Percentiles rank a stretch among this genome's conserved stretches.
Evolutionary conservation across 2,113 vertebrate genomes (phyloP).

Genomic region (Camelus bactrianus): DNA sequence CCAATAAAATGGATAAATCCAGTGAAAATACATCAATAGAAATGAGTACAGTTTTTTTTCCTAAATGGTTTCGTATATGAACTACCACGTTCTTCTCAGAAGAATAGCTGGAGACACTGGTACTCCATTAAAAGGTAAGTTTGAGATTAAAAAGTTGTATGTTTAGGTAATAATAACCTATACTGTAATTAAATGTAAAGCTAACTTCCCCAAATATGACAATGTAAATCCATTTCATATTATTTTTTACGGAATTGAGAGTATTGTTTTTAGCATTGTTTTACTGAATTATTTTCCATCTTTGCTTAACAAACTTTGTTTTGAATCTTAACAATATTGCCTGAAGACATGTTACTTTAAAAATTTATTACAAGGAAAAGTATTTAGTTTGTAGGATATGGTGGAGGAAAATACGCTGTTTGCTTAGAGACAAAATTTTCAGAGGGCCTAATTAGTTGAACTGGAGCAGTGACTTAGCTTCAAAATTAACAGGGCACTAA

Average conservation of each 20-base stretch:
- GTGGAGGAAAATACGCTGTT: slow-evolving; percentile 63
- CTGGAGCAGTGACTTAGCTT: neutral
- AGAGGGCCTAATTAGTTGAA: slow-evolving; percentile 65
- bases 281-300: slow-evolving; percentile 9
- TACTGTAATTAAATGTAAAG: neutral
- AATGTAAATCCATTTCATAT: neutral
- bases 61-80: neutral
- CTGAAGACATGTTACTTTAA: slow-evolving; percentile 54
- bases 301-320: slow-evolving; percentile 63
- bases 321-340: slow-evolving; percentile 53
- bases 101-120: neutral
- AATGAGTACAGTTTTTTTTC: neutral
- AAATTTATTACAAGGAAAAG: slow-evolving; percentile 52
- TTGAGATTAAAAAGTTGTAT: neutral
- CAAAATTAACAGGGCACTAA: slow-evolving; percentile 31
- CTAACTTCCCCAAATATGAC: neutral
- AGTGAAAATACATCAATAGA: neutral
- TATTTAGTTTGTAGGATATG: slow-evolving; percentile 43
- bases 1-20: neutral
- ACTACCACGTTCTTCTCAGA: neutral
- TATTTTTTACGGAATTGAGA: neutral
- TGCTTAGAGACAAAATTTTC: slow-evolving; percentile 59
- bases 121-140: neutral
- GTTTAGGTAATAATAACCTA: neutral
- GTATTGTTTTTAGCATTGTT: neutral